Evolutionary conservation across 1,140 invertebrate genomes (phyloP).

Genomic region (Ruditapes philippinarum): DNA sequence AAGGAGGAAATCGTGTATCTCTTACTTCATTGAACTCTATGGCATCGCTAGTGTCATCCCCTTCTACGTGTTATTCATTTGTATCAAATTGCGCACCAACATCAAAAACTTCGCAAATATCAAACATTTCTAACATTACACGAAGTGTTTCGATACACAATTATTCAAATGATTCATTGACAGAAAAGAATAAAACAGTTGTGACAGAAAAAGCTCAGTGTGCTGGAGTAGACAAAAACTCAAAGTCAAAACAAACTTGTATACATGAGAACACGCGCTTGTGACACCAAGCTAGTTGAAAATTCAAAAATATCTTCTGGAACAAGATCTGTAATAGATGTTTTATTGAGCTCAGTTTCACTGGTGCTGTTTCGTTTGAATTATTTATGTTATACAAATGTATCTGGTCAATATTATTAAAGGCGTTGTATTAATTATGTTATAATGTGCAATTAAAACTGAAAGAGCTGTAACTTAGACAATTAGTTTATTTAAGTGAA

Average conservation of each 20-base stretch:
- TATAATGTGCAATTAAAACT: no score
- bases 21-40: conserved; percentile 50
- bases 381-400: no score
- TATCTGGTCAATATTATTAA: no score
- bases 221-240: conserved; percentile 22
- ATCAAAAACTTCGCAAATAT: conserved; percentile 29
- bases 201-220: not conserved
- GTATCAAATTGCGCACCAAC: not conserved
- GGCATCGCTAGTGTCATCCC: conserved; percentile 30
- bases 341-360: no score
- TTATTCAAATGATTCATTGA: not conserved
- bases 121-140: conserved; percentile 8
- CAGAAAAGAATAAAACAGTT: not conserved
- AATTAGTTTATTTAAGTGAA: no score
- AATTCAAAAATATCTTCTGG: no score
- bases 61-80: not conserved
- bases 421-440: no score
- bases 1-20: conserved; percentile 20
- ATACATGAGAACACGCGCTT: conserved; percentile 61
- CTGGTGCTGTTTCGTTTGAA: no score
- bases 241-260: conserved; percentile 58
- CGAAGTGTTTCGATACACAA: not conserved
- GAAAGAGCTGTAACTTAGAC: no score
- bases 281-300: no score
- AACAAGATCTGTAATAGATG: no score